phyloP scores from a whole-genome alignment of 2,113 vertebrate genomes.

The Poeciliopsis occidentalis region DNA sequence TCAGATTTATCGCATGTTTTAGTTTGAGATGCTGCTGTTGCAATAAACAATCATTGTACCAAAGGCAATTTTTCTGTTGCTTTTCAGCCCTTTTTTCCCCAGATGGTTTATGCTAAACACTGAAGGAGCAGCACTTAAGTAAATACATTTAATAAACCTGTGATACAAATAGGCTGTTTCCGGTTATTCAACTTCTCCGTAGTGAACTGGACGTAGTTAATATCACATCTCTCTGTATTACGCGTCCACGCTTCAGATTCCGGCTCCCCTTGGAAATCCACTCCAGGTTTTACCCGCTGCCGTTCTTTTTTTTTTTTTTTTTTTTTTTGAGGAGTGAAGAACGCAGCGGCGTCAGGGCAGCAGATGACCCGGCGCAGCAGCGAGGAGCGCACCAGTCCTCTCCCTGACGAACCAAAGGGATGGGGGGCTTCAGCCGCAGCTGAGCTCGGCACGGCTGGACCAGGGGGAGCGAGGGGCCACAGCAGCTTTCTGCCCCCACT shows the following conservation, averaged over 20 bases:
- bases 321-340: constrained; percentile 60
- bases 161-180: too few species aligned
- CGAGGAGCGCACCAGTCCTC: constrained; percentile 60
- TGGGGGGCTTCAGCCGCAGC: constrained; percentile 73
- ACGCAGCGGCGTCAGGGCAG: constrained; percentile 56
- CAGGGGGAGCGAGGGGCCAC: constrained; percentile 50
- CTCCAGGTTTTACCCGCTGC: constrained; percentile 51
- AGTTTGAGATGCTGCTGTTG: too few species aligned
- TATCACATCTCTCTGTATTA: too few species aligned
- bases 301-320: constrained; percentile 62
- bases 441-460: constrained; percentile 57
- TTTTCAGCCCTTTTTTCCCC: too few species aligned
- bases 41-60: too few species aligned
- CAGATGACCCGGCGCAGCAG: constrained; percentile 70
- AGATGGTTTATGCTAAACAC: too few species aligned
- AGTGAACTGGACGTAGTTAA: too few species aligned
- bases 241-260: background rate
- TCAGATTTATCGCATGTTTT: too few species aligned
- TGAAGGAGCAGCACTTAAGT: too few species aligned
- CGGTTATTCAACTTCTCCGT: too few species aligned
- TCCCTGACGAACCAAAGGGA: constrained; percentile 63
- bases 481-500: constrained; percentile 45
- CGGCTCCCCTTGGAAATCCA: constrained; percentile 15
- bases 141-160: too few species aligned
- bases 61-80: too few species aligned